Evolutionary conservation across 2,113 vertebrate species (phyloP).

Genomic region (Paraplagusia blochii): DNA sequence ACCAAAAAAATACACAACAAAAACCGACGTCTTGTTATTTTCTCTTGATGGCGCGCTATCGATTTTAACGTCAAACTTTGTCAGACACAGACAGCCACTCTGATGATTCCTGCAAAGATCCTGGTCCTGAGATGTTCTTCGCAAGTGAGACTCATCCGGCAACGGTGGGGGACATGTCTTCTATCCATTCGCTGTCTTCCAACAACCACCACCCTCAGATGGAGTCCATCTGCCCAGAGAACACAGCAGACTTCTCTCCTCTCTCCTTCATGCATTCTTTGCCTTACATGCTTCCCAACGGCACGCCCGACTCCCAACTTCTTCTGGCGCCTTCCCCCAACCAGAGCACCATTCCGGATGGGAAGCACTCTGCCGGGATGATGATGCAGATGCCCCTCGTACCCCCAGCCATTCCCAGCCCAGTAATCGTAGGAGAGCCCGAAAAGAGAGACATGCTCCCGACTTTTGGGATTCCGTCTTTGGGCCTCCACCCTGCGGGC

Average conservation of each 20-base stretch:
- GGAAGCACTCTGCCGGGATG: conserved; percentile 69
- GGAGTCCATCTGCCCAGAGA: conserved; percentile 68
- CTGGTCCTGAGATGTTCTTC: conserved; percentile 67
- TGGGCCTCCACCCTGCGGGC: conserved; percentile 67
- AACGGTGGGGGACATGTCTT: conserved; percentile 24
- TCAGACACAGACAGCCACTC: conserved; percentile 90
- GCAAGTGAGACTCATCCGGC: conserved; percentile 27
- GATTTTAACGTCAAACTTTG: not conserved
- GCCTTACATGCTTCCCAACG: conserved; percentile 82
- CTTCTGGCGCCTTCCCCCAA: conserved; percentile 71
- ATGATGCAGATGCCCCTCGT: conserved; percentile 75
- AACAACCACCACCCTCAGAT: conserved; percentile 56
- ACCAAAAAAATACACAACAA: conserved; percentile 20
- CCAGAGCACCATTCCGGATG: conserved; percentile 65
- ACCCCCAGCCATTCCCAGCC: conserved; percentile 64
- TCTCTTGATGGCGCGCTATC: no score
- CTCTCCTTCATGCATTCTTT: conserved; percentile 81
- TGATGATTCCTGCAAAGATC: conserved; percentile 80
- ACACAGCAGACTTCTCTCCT: conserved; percentile 72
- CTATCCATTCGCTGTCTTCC: conserved; percentile 70
- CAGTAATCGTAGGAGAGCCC: conserved; percentile 60
- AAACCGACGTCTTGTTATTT: no score
- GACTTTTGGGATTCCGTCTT: conserved; percentile 74
- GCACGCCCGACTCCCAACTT: conserved; percentile 68
- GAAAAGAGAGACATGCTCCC: conserved; percentile 76